phyloP scores from a whole-genome alignment of 2,797 vertebrate genomes.

The Hirundo rustica region DNA sequence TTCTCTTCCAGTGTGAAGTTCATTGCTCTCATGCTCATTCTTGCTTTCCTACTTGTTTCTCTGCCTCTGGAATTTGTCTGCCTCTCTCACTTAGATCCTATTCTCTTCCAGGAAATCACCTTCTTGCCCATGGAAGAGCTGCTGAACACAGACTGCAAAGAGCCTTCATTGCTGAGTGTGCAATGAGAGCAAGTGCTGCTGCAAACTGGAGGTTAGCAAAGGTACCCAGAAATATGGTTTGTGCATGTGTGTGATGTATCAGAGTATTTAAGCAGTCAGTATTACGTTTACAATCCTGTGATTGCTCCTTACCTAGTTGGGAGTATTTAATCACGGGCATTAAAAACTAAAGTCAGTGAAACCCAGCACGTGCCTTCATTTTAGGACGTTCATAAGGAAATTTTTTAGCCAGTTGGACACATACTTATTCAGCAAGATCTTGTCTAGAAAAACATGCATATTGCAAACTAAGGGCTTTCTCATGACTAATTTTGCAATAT shows the following conservation, averaged over 20 bases:
- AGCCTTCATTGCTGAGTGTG: background rate
- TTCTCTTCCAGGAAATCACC: background rate
- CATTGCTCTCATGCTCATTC: background rate
- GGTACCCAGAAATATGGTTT: background rate
- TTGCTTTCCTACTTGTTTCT: background rate
- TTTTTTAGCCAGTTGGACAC: background rate
- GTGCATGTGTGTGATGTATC: background rate
- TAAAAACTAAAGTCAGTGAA: background rate
- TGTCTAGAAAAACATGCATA: background rate
- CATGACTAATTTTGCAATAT: background rate
- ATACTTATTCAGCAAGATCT: background rate
- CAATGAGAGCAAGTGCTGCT: background rate
- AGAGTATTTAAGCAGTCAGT: background rate
- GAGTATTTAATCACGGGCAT: background rate
- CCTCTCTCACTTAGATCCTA: background rate
- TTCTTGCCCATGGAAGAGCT: background rate
- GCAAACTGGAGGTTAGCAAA: background rate
- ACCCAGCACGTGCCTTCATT: background rate
- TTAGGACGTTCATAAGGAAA: background rate
- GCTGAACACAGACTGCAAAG: background rate
- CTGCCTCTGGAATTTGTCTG: background rate
- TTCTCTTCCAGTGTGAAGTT: background rate
- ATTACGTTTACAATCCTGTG: background rate
- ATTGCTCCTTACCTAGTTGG: background rate
- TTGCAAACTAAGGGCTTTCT: background rate